Base-by-base conservation (phyloP, 2,888 invertebrate species). In the Dendrolimus houi region DNA sequence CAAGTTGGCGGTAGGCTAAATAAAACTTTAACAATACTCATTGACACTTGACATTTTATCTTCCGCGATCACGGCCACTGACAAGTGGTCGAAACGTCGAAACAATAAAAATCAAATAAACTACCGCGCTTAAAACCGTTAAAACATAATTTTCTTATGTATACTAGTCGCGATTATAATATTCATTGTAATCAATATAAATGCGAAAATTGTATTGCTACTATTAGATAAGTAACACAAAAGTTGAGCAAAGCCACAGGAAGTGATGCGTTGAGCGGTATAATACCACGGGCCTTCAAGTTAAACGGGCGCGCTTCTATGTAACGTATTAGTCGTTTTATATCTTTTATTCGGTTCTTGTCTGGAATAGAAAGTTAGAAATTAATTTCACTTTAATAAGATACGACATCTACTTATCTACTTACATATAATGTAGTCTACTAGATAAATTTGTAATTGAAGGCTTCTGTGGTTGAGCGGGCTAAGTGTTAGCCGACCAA, bases 181-280 rank as follows among this genome's bases (percentile, higher is more conserved):
- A 10, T 6, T 47, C 9, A 8, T 47, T 29, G 12, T 47, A 9
- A 10, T 47, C 7, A 47, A 12, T 47, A 47, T 9, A 47, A 47
- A 47, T 47, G 47, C 12, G 47, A 47, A 9, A 47, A 47, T 52
- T 71, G 70, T 29, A 68, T 58, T n/a, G 66, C 61, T 52, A 68
- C 63, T 53, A 69, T 67, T 47, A 67, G 59, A 55, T 69, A 71
- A 0, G 66, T 62, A 47, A 64, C 59, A 55, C 65, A 63, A 42
- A 68, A 56, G 55, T 59, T 62, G 10, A 68, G 52, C n/a, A 68
- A 54, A 47, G 57, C 54, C 9, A 60, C 47, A 12, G 65, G 58
- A 17, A 65, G 60, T n/a, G 58, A 55, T 3, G 60, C 57, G 60
- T 71, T 62, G 9, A 71, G 58, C 0, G 70, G 68, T 9, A 73